These are phyloP conservation scores for Bombus superbus DNA, from an alignment of 1,140 invertebrate genomes.

Conservation along the genomic window DNA sequence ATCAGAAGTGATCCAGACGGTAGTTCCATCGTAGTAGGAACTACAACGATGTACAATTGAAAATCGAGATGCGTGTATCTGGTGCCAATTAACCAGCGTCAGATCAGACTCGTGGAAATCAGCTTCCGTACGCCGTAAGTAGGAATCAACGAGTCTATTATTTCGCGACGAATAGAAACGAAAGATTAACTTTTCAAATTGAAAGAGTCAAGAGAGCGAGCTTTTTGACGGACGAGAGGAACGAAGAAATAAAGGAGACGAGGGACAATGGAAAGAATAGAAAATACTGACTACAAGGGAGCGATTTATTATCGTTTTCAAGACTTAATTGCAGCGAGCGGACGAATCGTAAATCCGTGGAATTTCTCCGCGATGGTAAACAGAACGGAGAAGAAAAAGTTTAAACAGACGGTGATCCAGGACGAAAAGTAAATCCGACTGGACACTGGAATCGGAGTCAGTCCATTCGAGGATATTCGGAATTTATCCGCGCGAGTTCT, in stretches of 20 bases:
- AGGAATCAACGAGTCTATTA: neutral
- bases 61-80: no score
- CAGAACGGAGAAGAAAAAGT: neutral
- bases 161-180: neutral
- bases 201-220: neutral
- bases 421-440: constrained; percentile 24
- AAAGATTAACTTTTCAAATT: neutral
- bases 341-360: neutral
- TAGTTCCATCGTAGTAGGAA: neutral
- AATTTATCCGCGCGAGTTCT: constrained; percentile 24
- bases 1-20: neutral
- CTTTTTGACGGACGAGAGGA: neutral
- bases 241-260: neutral
- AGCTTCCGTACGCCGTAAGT: neutral
- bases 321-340: neutral
- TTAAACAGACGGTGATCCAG: neutral
- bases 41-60: neutral
- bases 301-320: no score
- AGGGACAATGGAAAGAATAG: neutral
- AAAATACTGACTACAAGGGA: neutral
- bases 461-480: constrained; percentile 29
- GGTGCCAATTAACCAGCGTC: neutral
- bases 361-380: constrained; percentile 14
- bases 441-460: constrained; percentile 30
- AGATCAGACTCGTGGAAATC: neutral